These are phyloP conservation scores for Sula dactylatra DNA, from an alignment of 2,113 vertebrate species.

Conservation along the genomic window DNA sequence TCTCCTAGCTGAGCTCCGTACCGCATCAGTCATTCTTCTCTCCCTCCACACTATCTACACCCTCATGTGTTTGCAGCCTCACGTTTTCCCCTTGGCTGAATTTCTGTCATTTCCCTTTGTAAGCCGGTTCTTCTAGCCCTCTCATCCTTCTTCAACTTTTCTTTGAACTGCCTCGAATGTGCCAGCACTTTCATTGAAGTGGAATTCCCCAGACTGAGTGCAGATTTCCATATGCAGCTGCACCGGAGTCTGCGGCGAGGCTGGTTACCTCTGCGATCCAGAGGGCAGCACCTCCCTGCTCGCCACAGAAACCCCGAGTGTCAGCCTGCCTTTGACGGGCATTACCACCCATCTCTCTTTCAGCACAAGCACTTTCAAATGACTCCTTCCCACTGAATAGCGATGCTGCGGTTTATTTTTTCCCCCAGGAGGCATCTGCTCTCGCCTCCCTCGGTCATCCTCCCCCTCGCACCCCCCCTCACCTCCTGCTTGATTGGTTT, in stretches of 20 bases:
- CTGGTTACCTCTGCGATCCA: constrained; percentile 22
- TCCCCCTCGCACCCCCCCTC: constrained; percentile 57
- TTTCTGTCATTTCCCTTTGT: constrained; percentile 66
- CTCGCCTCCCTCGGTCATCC: constrained; percentile 1
- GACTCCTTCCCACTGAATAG: constrained; percentile 58
- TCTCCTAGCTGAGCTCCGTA: background rate
- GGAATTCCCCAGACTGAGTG: constrained; percentile 61
- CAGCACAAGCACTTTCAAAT: constrained; percentile 50
- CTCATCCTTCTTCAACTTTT: constrained; percentile 65
- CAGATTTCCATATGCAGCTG: constrained; percentile 62
- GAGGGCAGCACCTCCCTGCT: constrained; percentile 66
- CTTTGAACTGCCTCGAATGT: constrained; percentile 66
- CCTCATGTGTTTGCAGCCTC: constrained; percentile 59
- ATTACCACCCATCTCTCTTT: constrained; percentile 65
- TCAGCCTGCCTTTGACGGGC: constrained; percentile 51
- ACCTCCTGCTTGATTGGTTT: constrained; percentile 80
- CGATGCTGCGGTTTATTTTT: constrained; percentile 48
- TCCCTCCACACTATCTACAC: background rate
- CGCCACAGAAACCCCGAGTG: constrained; percentile 44
- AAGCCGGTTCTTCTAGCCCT: constrained; percentile 49
- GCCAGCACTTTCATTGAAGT: constrained; percentile 63
- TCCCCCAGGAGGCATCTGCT: constrained; percentile 61
- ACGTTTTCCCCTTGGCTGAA: constrained; percentile 64
- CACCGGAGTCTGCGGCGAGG: background rate
- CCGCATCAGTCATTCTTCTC: constrained; percentile 1